Percentiles rank a stretch among this genome's conserved stretches.
phyloP scores from a whole-genome alignment of 2,113 vertebrate species.

The Ictalurus punctatus region DNA sequence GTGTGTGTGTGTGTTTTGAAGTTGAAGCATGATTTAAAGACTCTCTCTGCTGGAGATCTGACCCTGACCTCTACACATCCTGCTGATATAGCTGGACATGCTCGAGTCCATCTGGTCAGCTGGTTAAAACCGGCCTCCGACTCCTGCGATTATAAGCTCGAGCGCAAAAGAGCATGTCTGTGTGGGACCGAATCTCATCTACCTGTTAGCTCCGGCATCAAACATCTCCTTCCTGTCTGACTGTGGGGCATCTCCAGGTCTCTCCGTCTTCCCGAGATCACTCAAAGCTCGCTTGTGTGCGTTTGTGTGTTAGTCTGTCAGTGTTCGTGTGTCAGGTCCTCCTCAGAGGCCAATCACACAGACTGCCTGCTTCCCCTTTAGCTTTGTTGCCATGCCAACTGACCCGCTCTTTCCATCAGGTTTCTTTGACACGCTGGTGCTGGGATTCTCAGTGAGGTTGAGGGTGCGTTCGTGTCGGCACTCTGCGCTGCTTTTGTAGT shows the following conservation, averaged over 20 bases:
- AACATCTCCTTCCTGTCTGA: constrained; percentile 28
- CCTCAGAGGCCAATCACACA: constrained; percentile 30
- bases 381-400: constrained; percentile 39
- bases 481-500: not conserved
- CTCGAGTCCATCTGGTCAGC: not conserved
- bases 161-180: not conserved
- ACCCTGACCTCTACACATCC: constrained; percentile 23
- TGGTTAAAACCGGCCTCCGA: not conserved
- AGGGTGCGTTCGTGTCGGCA: constrained; percentile 5
- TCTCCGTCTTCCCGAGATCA: constrained; percentile 9
- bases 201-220: constrained; percentile 32
- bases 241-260: constrained; percentile 11
- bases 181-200: constrained; percentile 16
- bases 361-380: constrained; percentile 41
- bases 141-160: not conserved
- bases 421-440: constrained; percentile 38
- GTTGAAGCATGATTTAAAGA: constrained; percentile 13
- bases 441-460: constrained; percentile 7
- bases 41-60: constrained; percentile 2
- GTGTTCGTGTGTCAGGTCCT: constrained; percentile 43
- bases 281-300: constrained; percentile 33
- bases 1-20: not conserved
- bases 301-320: constrained; percentile 26
- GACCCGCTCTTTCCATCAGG: constrained; percentile 37
- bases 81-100: constrained; percentile 21